Evolutionary conservation across 2,888 invertebrate genomes (phyloP).

Genomic region (Flexamia atlantica): DNA sequence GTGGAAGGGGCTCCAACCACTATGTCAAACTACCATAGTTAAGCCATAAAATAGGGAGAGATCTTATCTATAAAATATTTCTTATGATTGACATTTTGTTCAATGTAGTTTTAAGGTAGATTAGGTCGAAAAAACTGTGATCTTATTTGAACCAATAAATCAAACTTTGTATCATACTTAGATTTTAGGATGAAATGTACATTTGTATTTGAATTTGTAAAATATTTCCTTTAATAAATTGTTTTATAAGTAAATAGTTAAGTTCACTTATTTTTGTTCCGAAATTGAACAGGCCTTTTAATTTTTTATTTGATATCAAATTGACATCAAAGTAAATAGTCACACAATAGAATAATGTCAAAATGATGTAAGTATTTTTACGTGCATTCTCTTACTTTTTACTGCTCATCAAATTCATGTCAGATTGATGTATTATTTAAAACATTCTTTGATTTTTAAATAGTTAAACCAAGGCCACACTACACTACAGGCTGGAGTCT

Average conservation of each 20-base stretch:
- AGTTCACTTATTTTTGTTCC: too few species aligned
- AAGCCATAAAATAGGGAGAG: background rate
- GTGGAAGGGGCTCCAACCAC: background rate
- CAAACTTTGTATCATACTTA: slow-evolving; percentile 25
- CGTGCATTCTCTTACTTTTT: too few species aligned
- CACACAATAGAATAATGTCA: too few species aligned
- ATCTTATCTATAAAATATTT: background rate
- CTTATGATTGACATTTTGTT: background rate
- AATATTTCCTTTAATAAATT: background rate
- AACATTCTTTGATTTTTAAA: too few species aligned
- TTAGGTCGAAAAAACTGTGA: slow-evolving; percentile 26
- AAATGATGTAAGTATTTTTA: too few species aligned
- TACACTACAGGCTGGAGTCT: too few species aligned
- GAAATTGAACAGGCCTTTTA: too few species aligned
- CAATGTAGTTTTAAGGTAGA: background rate
- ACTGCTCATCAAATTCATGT: too few species aligned
- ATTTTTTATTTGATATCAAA: too few species aligned
- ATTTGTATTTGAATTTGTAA: slow-evolving; percentile 15
- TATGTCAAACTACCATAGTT: background rate
- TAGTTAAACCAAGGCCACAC: too few species aligned
- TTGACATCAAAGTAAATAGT: too few species aligned
- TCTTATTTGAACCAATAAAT: background rate
- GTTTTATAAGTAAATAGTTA: slow-evolving; percentile 2
- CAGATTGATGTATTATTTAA: too few species aligned
- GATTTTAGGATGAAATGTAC: slow-evolving; percentile 14